phyloP scores from a whole-genome alignment of 2,113 vertebrate species.

The Leuciscus idus region DNA sequence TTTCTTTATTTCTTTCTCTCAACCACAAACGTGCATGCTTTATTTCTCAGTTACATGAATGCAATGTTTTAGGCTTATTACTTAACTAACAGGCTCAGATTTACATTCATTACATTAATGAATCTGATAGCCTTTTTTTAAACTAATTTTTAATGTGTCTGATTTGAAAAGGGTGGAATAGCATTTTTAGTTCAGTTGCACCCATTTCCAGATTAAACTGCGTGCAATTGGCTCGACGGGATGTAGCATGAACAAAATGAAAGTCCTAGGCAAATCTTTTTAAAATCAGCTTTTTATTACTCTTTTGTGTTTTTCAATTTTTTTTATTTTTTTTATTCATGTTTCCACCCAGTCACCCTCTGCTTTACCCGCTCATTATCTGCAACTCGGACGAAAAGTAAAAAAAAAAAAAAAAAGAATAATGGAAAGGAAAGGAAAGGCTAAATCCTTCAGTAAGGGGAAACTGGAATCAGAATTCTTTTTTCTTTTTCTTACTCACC shows the following conservation, averaged over 20 bases:
- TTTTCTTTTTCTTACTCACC: neutral
- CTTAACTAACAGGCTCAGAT: neutral
- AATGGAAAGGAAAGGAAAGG: constrained; percentile 4
- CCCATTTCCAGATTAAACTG: neutral
- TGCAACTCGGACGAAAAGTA: neutral
- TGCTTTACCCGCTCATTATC: neutral
- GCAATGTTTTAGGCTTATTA: neutral
- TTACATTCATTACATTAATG: neutral
- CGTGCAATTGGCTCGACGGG: neutral
- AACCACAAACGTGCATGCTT: neutral
- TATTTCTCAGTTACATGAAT: neutral
- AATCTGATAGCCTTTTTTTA: neutral
- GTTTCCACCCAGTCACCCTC: neutral
- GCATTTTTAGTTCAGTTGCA: neutral
- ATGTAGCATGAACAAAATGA: neutral
- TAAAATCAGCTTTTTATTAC: neutral
- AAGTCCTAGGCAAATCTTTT: neutral
- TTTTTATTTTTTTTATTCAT: neutral
- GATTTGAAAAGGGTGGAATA: neutral
- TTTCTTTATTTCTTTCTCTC: neutral
- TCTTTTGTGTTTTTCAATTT: constrained; percentile 17
- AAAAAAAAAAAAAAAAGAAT: constrained; percentile 14
- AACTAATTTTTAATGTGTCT: neutral
- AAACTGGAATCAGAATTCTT: neutral
- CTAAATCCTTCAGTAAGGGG: neutral